Evolutionary conservation across 2,113 vertebrate species (phyloP), one percentile per base, ranked within the genome.

Genomic region (Sclerurus mexicanus): DNA sequence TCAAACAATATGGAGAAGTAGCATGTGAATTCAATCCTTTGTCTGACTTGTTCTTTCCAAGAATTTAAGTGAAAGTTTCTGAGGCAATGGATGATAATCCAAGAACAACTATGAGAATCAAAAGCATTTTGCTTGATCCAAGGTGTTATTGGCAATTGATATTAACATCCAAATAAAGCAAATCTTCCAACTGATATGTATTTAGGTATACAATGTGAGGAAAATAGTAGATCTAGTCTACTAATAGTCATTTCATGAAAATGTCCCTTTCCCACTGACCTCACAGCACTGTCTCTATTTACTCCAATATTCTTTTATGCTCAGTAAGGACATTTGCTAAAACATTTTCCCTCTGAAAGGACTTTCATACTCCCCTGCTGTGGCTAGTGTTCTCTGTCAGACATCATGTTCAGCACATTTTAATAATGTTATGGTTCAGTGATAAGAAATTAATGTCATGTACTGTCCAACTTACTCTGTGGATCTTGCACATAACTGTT

Each of bases 301-400:
- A 76, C 24, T 4, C 44, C 56, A 37, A 3, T 85, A 86, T 85
- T 35, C 69, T 96, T 92, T 94, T 60, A 46, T 60, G 75, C 56
- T 91, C 76, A 52, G 46, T 52, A 68, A 94, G 50, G 85, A 55
- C 63, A 84, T 96, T 96, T 95, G 60, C 31, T 93, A 44, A 77
- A 93, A 71, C 21, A 30, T 62, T 52, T 92, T 90, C 39, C 62
- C 39, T 84, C 87, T 75, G 71, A 64, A 90, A 93, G 35, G 64
- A 69, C 58, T 96, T 90, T 91, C 75, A 81, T 63, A 77, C 24
- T 96, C 35, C 80, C 93, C 96, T 85, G 22, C 85, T 84, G 46
- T 88, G 92, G 91, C 74, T 76, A 72, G 52, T 56, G 15, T 42
- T 79, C 17, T 85, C 39, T 90, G 67, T 49, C 87, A 96, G 37